A percentile compares a stretch with the other conserved stretches of the same genome.
Evolutionary conservation across 2,113 vertebrate species (phyloP).

Genomic region (Onychostruthus taczanowskii): DNA sequence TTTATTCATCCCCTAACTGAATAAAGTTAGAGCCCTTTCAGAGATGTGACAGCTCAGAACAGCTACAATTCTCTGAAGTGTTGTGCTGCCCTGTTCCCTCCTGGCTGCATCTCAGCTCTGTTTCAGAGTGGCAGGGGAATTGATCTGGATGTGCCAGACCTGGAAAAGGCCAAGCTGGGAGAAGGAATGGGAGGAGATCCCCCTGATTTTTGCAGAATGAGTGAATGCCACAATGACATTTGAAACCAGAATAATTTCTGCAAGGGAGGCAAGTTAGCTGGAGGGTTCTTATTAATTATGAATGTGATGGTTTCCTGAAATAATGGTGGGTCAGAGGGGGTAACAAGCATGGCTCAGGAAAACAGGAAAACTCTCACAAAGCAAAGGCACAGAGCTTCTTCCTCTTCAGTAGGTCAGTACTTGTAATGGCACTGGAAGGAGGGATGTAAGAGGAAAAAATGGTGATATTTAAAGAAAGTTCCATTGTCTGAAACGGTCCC

Average conservation of each 20-base stretch:
- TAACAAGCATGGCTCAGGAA: neutral
- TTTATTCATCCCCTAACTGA: neutral
- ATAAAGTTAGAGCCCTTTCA: neutral
- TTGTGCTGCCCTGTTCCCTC: neutral
- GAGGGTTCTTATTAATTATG: slow-evolving; percentile 42
- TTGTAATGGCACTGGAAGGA: neutral
- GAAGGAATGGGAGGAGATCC: neutral
- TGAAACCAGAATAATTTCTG: slow-evolving; percentile 18
- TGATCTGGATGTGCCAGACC: neutral
- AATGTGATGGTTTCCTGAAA: slow-evolving; percentile 23
- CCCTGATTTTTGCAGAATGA: neutral
- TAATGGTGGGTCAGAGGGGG: neutral
- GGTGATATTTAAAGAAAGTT: slow-evolving; percentile 38
- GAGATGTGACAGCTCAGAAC: neutral
- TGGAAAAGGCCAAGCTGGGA: neutral
- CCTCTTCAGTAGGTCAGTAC: neutral
- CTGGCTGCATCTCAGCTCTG: neutral
- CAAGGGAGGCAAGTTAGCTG: neutral
- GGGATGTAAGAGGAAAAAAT: neutral
- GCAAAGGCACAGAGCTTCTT: neutral
- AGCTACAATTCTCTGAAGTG: neutral
- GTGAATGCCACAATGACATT: neutral
- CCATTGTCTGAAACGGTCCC: neutral
- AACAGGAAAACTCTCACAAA: neutral
- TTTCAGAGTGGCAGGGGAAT: neutral